A percentile compares a stretch with the other conserved stretches of the same genome.
phyloP scores from a whole-genome alignment of 1,140 invertebrate genomes.

The Magallana gigas region DNA sequence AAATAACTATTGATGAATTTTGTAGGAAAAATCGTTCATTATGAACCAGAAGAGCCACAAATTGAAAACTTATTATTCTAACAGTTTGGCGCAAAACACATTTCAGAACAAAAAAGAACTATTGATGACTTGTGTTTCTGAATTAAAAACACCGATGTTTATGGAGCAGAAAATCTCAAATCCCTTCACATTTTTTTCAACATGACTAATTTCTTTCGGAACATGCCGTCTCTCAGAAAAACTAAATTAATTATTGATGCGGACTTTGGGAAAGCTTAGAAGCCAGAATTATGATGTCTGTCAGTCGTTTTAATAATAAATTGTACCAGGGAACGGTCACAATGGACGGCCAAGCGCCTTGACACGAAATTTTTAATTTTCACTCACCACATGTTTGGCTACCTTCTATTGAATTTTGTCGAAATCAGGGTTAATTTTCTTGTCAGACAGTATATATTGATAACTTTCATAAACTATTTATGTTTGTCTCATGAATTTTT shows the following conservation, averaged over 20 bases:
- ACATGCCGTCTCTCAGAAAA: constrained; percentile 18
- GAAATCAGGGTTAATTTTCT: constrained; percentile 3
- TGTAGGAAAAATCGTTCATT: too few relatives aligned
- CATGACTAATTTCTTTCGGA: not conserved
- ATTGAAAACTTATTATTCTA: too few relatives aligned
- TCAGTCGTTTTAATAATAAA: not conserved
- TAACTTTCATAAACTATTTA: not conserved
- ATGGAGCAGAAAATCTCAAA: not conserved
- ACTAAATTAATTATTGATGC: constrained; percentile 21
- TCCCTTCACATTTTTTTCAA: not conserved
- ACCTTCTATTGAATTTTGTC: not conserved
- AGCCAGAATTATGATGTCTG: not conserved
- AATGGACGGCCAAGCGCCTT: not conserved
- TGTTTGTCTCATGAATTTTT: not conserved
- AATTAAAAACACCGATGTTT: not conserved
- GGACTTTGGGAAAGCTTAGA: not conserved
- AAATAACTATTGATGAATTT: too few relatives aligned
- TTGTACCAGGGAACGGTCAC: constrained; percentile 9
- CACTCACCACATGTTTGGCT: not conserved
- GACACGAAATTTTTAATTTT: constrained; percentile 13
- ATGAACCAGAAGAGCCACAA: too few relatives aligned
- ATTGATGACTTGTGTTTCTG: too few relatives aligned
- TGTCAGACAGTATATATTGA: not conserved
- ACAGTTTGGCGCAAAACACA: too few relatives aligned
- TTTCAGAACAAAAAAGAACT: too few relatives aligned